These are phyloP conservation scores for Cebus imitator DNA, from an alignment of 2,113 vertebrate genomes.

Conservation along the genomic window DNA sequence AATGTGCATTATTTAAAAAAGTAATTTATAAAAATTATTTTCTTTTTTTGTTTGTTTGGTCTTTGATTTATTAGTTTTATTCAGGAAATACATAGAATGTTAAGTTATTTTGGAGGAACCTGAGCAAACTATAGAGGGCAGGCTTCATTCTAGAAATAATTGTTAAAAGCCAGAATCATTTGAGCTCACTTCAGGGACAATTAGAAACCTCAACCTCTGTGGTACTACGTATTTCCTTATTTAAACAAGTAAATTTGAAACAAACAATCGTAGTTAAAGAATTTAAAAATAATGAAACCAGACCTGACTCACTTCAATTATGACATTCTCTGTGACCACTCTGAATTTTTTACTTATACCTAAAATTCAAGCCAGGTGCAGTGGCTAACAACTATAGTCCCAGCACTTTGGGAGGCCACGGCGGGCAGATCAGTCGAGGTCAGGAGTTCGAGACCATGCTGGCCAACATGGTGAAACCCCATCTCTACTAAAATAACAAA, in stretches of 20 bases:
- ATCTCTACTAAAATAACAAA: too few relatives aligned
- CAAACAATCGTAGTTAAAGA: not conserved
- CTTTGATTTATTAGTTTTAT: not conserved
- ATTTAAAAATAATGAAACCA: slow-evolving; percentile 4
- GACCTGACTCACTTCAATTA: slow-evolving; percentile 1
- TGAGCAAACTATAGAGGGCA: slow-evolving; percentile 31
- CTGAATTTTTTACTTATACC: not conserved
- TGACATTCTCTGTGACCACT: not conserved
- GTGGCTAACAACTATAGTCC: too few relatives aligned
- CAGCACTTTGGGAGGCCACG: too few relatives aligned
- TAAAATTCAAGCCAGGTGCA: not conserved
- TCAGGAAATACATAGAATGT: not conserved
- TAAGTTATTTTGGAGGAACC: not conserved
- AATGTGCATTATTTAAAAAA: not conserved
- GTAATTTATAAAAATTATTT: not conserved
- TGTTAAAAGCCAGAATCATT: not conserved
- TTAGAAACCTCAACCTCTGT: not conserved
- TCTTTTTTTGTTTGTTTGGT: too few relatives aligned
- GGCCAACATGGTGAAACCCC: too few relatives aligned
- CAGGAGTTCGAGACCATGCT: too few relatives aligned
- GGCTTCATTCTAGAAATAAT: slow-evolving; percentile 80
- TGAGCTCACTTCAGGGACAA: not conserved
- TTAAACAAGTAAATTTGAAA: not conserved
- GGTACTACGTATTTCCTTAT: not conserved
- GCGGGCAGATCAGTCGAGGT: too few relatives aligned